phyloP scores from a whole-genome alignment of 2,888 invertebrate genomes.

The Muscina levida region DNA sequence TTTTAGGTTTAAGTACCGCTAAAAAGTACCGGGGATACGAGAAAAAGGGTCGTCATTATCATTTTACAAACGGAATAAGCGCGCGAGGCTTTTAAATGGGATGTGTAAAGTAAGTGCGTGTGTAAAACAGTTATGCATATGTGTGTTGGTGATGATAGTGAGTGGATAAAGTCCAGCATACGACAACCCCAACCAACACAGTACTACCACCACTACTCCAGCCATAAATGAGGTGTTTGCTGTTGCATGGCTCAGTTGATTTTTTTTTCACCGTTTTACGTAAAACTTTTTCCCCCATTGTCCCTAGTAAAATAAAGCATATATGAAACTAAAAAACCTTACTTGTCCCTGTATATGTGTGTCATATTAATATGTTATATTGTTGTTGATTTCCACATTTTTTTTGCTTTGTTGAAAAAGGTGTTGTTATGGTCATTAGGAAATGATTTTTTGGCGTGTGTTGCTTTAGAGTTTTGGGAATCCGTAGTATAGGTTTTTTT shows the following conservation, averaged over 20 bases:
- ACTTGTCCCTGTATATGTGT: no score
- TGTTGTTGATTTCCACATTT: conserved; percentile 22
- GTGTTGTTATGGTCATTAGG: conserved; percentile 42
- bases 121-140: background rate
- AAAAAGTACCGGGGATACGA: conserved; percentile 6
- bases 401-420: conserved; percentile 13
- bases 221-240: conserved; percentile 11
- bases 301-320: no score
- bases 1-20: conserved; percentile 56
- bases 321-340: no score
- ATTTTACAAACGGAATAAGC: conserved; percentile 24
- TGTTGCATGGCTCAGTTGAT: conserved; percentile 9
- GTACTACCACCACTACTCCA: background rate
- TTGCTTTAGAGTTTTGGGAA: conserved; percentile 8
- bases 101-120: background rate
- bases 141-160: background rate
- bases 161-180: conserved; percentile 8
- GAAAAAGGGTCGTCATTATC: conserved; percentile 52
- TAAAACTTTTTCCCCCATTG: background rate
- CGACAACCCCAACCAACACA: background rate
- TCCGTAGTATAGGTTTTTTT: conserved; percentile 15
- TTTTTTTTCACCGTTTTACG: conserved; percentile 9
- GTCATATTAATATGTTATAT: no score
- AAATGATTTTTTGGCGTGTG: conserved; percentile 59
- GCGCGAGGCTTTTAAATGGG: background rate